Base-by-base conservation (phyloP, 1,140 invertebrate genomes). In the Nasonia giraulti region DNA sequence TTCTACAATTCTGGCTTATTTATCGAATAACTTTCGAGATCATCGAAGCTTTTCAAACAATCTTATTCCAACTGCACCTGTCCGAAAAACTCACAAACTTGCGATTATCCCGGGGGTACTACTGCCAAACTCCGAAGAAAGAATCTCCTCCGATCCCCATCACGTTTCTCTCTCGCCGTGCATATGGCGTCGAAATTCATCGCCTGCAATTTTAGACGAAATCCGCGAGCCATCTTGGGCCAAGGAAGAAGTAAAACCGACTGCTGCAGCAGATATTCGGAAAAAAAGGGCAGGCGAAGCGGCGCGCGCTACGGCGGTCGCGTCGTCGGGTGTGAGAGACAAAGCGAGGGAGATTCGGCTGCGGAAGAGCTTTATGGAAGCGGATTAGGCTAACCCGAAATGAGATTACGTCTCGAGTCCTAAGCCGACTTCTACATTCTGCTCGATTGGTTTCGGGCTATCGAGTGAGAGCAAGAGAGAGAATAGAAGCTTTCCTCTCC, bases 381-480 rank as follows among this genome's bases (percentile, higher is more conserved):
- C 37, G 85, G 88, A 89, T 86, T 86, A 86, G 85, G 78, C 81
- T 83, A 86, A 83, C 81, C 88, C 80, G 85, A 87, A 89, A 89
- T 84, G 86, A 89, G 87, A 88, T 88, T 89, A 88, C 82, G 71
- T 83, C 71, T 78, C 87, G 80, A 86, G 85, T 80, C 80, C 85
- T 87, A 87, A 88, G 87, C 87, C 85, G 87, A 87, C 87, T 88
- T 87, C 81, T 86, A 85, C 86, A 85, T 88, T 88, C 84, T 82
- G 87, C 87, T 87, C 88, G 87, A 88, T 88, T 87, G 88, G 87
- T 84, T 82, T 84, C 47, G 80, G 78, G 77, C 66, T 77, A 84
- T 83, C 78, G 84, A 84, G 76, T 83, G 84, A 80, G 79, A 82
- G 75, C 84, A 66, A 44, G n/a, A 75, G 44, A 78, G 33, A 83